A percentile compares a stretch with the other conserved stretches of the same genome.
phyloP scores from a whole-genome alignment of 2,888 invertebrate species.

The Matsumyia berberina region DNA sequence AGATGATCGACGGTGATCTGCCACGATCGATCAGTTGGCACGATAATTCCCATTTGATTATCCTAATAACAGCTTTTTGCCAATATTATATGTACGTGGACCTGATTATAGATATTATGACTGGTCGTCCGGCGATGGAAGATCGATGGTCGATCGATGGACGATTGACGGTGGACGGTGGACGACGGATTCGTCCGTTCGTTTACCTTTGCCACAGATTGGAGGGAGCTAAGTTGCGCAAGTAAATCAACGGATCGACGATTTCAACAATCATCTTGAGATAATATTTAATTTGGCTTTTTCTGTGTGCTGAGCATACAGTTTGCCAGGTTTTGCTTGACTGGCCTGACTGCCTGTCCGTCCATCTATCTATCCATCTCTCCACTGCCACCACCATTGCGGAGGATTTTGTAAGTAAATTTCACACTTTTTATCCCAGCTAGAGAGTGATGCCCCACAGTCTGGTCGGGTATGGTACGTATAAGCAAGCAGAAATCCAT shows the following conservation, averaged over 20 bases:
- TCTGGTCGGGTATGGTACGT: slow-evolving; percentile 41
- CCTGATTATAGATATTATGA: slow-evolving; percentile 84
- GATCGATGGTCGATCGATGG: slow-evolving; percentile 45
- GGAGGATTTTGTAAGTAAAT: slow-evolving; percentile 47
- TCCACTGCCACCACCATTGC: not conserved
- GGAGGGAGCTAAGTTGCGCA: slow-evolving; percentile 60
- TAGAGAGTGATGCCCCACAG: slow-evolving; percentile 30
- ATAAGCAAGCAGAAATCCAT: slow-evolving; percentile 17
- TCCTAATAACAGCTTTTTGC: slow-evolving; percentile 84
- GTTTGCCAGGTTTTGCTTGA: slow-evolving; percentile 34
- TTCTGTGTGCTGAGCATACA: slow-evolving; percentile 45
- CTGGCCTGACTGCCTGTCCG: slow-evolving; percentile 8
- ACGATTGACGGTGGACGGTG: slow-evolving; percentile 38
- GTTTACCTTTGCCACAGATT: slow-evolving; percentile 74
- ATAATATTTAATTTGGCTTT: slow-evolving; percentile 74
- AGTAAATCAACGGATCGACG: slow-evolving; percentile 69
- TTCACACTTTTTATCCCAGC: slow-evolving; percentile 67
- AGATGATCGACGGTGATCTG: slow-evolving; percentile 74
- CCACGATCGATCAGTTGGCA: slow-evolving; percentile 81
- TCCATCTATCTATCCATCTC: slow-evolving; percentile 15
- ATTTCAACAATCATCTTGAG: slow-evolving; percentile 75
- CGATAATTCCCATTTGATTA: slow-evolving; percentile 85
- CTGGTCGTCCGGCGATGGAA: slow-evolving; percentile 60
- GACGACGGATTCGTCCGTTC: slow-evolving; percentile 57
- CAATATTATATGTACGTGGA: slow-evolving; percentile 84